Evolutionary conservation across 2,113 vertebrate species (phyloP), one percentile per base, ranked within the genome.

Genomic region (Pao palembangensis): DNA sequence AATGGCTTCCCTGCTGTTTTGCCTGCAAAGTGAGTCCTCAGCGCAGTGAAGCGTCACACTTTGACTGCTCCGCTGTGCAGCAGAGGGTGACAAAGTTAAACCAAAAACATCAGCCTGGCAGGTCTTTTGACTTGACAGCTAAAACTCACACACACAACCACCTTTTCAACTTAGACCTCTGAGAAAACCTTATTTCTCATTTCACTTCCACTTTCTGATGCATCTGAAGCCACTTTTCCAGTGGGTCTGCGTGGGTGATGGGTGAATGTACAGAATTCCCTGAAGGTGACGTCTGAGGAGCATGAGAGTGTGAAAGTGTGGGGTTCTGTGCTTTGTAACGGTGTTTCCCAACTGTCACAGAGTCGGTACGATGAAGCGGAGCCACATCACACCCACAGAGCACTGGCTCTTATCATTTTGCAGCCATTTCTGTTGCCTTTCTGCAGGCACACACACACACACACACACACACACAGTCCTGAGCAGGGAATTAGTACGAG

Each of bases 341-440:
- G 64, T 68, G 47, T 69, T 50, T 64, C 2, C 53, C 61, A 61
- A 75, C 44, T 76, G 73, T 68, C 38, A 8, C 58, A 64, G 70
- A 75, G 59, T 64, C 62, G 60, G 61, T 64, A 63, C 10, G 42
- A 76, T 41, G 47, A 58, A 71, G 78, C 64, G 62, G 67, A 47
- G 69, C 76, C 51, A 57, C 76, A 78, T 80, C 72, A 75, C 78
- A 75, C 81, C 78, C 73, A 83, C 80, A 79, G 68, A 71, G 73
- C 80, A 77, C 28, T 62, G 67, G 75, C 74, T 83, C 63, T 84
- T 84, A 84, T 85, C 80, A 57, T 83, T 54, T 1, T 60, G 64
- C 53, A 58, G 69, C 69, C 82, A 72, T 79, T 81, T 84, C 55
- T 64, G 68, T 69, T 79, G 56, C 64, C 47, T 3, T 55, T 68